Evolutionary conservation across 2,888 invertebrate species (phyloP), one percentile per base, ranked within the genome.

Genomic region (Calameuta idolon): DNA sequence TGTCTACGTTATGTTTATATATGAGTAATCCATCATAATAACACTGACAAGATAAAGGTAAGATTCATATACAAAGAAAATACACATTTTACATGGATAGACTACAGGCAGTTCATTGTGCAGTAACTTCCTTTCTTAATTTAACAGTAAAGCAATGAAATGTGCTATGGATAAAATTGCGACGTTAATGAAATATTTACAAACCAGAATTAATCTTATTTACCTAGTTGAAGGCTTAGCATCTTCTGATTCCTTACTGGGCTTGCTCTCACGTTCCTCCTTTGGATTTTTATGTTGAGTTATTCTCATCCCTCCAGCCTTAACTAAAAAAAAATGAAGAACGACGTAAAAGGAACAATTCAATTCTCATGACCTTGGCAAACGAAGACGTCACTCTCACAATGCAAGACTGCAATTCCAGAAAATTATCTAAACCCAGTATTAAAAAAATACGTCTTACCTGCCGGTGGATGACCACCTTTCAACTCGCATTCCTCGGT

Each of bases 241-340:
- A 40, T 90, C 90, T 35, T 89, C 90, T 0, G 83, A 82, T 74
- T 90, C 90, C 77, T 91, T 91, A 69, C 84, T 84, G 0, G 87
- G 82, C 89, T 94, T 95, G 23, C 93, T 93, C 77, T 95, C 94
- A 84, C 94, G 95, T 86, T 93, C 93, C 69, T 94, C 92, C 85
- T 95, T 94, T 11, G 95, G 94, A 1, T 93, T 92, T 92, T 97
- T 97, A 89, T 98, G 96, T 88, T 98, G 97, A 23, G 96, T 97
- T 87, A 98, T 97, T 85, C 98, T 94, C 97, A 97, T 97, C 3
- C 97, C 97, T 76, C 98, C 98, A 79, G 97, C 97, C 93, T 97
- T 98, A 4, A 97, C 97, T 97, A 92, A 76, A 86, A 76, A 86
- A 31, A 82, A 71, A 31, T 69, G 34, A 81, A 23, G 77, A 80